Percentiles rank a stretch among this genome's conserved stretches.
phyloP scores from a whole-genome alignment of 30 jellyfish, hydroid and myxozoan genomes.

The Pseudorhiza aurosa region DNA sequence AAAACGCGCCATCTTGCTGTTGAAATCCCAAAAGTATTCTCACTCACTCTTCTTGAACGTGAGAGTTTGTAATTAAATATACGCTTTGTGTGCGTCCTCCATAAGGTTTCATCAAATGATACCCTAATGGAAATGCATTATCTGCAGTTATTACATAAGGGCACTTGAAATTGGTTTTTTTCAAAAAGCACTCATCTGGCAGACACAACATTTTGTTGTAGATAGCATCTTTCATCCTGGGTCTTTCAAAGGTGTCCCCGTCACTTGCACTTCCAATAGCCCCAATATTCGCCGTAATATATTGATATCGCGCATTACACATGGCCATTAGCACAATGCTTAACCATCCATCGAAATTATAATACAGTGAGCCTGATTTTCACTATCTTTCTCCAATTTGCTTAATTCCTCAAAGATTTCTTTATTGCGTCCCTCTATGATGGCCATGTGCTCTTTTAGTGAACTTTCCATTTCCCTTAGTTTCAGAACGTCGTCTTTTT shows the following conservation, averaged over 20 bases:
- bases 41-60: conserved; percentile 65
- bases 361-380: conserved; percentile 50
- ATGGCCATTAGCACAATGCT: conserved; percentile 49
- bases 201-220: conserved; percentile 20
- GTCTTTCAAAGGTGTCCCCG: conserved; percentile 33
- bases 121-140: conserved; percentile 55
- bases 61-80: conserved; percentile 65
- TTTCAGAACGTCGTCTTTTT: no score
- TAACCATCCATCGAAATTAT: conserved; percentile 34
- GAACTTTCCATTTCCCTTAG: no score
- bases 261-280: conserved; percentile 56
- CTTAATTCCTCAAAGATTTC: no score
- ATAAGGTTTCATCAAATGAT: conserved; percentile 66
- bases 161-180: conserved; percentile 37
- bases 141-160: conserved; percentile 67
- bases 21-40: conserved; percentile 74
- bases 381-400: no score
- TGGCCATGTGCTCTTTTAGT: no score
- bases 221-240: conserved; percentile 43
- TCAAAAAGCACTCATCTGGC: conserved; percentile 32
- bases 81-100: conserved; percentile 45
- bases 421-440: no score
- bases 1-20: conserved; percentile 71
- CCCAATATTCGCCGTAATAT: conserved; percentile 35
- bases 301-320: conserved; percentile 40